Evolutionary conservation across 2,113 vertebrate genomes (phyloP).

Genomic region (Nesoenas mayeri): DNA sequence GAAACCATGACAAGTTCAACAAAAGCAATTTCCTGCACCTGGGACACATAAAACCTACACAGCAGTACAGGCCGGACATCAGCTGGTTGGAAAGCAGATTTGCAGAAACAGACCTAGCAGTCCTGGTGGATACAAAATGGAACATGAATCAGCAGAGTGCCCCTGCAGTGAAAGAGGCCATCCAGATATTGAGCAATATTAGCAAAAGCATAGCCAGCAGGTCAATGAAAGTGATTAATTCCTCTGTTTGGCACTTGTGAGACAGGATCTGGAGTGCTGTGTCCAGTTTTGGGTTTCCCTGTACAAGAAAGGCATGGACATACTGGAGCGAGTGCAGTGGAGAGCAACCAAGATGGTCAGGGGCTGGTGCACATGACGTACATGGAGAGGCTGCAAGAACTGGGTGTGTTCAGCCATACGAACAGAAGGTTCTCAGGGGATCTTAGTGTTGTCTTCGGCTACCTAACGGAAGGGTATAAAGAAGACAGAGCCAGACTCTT

Average conservation of each 20-base stretch:
- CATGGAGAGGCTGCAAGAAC: neutral
- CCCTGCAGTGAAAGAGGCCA: neutral
- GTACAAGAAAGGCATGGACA: neutral
- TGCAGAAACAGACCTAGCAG: neutral
- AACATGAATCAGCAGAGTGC: neutral
- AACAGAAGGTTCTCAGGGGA: neutral
- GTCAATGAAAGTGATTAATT: neutral
- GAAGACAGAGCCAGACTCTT: neutral
- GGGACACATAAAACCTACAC: neutral
- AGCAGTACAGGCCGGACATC: neutral
- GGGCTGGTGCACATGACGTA: neutral
- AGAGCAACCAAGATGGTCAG: neutral
- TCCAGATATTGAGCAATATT: neutral
- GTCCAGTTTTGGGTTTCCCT: neutral
- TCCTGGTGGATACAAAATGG: neutral
- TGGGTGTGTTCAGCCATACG: neutral
- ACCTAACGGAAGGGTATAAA: neutral
- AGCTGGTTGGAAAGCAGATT: neutral
- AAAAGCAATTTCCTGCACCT: neutral
- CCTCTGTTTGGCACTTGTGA: neutral
- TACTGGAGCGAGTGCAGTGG: neutral
- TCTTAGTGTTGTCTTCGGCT: neutral
- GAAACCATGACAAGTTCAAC: neutral
- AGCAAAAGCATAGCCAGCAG: neutral
- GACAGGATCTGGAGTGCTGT: neutral